These are phyloP conservation scores for Baryphthengus martii DNA, from an alignment of 2,113 vertebrate species.

Conservation along the genomic window DNA sequence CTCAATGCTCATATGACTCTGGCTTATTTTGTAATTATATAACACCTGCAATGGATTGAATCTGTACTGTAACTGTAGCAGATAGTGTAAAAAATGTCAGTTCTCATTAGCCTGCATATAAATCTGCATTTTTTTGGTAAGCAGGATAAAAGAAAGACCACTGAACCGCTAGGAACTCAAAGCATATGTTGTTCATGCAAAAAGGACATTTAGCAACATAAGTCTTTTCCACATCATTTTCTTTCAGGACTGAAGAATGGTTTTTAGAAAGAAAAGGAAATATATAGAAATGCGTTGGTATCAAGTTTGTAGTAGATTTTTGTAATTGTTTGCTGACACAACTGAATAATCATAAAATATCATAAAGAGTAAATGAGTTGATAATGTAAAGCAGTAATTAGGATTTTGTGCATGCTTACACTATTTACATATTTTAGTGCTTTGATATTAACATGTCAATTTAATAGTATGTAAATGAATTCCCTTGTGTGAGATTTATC, in stretches of 20 bases:
- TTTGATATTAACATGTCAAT: conserved; percentile 71
- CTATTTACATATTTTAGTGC: conserved; percentile 78
- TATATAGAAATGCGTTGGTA: background rate
- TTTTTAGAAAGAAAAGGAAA: background rate
- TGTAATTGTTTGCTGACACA: conserved; percentile 70
- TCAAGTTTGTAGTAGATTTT: conserved; percentile 35
- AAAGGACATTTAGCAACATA: conserved; percentile 29
- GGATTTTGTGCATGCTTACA: conserved; percentile 59
- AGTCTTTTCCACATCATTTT: background rate
- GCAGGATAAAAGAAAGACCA: conserved; percentile 10
- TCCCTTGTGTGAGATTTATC: conserved; percentile 27
- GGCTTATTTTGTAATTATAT: conserved; percentile 28
- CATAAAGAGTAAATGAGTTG: conserved; percentile 72
- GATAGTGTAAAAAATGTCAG: conserved; percentile 52
- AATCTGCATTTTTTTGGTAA: conserved; percentile 65
- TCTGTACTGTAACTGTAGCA: conserved; percentile 43
- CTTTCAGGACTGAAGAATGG: background rate
- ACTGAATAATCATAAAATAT: conserved; percentile 66
- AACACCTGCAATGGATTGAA: conserved; percentile 56
- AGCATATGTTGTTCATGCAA: conserved; percentile 64
- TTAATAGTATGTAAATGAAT: conserved; percentile 65
- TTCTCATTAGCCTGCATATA: conserved; percentile 71
- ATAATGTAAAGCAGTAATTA: conserved; percentile 76
- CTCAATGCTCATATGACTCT: conserved; percentile 36
- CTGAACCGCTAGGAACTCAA: conserved; percentile 54